A percentile compares a stretch with the other conserved stretches of the same genome.
These are phyloP conservation scores for Casuarius casuarius DNA, from an alignment of 2,113 vertebrate genomes.

Conservation along the genomic window DNA sequence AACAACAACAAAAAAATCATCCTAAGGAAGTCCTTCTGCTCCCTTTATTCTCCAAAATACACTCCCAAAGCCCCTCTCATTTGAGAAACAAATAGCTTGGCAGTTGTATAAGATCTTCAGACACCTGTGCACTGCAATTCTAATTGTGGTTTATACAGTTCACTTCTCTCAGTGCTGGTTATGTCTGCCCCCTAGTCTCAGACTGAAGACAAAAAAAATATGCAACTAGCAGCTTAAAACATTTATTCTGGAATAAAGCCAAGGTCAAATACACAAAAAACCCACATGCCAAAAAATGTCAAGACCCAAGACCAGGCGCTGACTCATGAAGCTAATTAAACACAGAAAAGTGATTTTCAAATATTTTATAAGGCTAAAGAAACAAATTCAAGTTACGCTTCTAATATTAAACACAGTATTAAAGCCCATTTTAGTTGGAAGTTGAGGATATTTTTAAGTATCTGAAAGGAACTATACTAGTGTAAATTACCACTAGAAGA, in stretches of 20 bases:
- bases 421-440: background rate
- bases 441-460: background rate
- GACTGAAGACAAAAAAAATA: conserved; percentile 13
- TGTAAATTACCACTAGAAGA: background rate
- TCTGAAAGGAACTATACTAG: background rate
- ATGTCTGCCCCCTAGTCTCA: conserved; percentile 51
- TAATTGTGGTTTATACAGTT: conserved; percentile 70
- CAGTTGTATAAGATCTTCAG: conserved; percentile 55
- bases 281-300: background rate
- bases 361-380: background rate
- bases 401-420: background rate
- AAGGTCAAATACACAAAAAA: conserved; percentile 19
- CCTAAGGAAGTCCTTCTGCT: conserved; percentile 40
- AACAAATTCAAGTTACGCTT: background rate
- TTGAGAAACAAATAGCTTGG: conserved; percentile 68
- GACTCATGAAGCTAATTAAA: conserved; percentile 54
- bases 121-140: conserved; percentile 62
- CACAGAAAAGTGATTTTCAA: conserved; percentile 1
- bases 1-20: background rate
- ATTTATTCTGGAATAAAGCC: conserved; percentile 59
- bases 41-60: conserved; percentile 37
- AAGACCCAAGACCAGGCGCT: background rate
- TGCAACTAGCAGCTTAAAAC: conserved; percentile 52
- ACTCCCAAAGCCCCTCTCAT: conserved; percentile 52
- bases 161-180: conserved; percentile 49